Conservation (phyloP, 2,797 vertebrate species). For the Hippopotamyrus pictus region DNA sequence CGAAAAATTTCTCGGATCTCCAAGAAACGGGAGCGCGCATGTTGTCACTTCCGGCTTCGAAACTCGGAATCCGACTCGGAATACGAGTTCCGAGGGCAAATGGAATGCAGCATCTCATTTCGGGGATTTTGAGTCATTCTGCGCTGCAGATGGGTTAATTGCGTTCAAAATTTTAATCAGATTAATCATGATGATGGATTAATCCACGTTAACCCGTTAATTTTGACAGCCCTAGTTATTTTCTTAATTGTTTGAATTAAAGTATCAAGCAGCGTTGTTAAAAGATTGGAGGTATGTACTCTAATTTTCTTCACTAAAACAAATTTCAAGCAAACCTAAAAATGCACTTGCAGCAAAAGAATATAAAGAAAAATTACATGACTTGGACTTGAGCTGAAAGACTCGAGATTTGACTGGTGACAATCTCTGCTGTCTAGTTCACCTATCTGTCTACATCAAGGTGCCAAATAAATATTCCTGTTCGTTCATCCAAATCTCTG, state of each 20-base stretch:
- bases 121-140: too few species aligned
- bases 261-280: neutral
- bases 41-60: too few species aligned
- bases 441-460: neutral
- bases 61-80: too few species aligned
- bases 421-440: neutral
- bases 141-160: too few species aligned
- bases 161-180: too few species aligned
- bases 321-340: neutral
- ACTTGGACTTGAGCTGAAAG: neutral
- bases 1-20: too few species aligned
- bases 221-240: neutral
- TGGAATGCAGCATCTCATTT: too few species aligned
- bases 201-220: too few species aligned
- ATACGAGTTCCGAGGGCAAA: too few species aligned
- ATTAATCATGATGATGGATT: too few species aligned
- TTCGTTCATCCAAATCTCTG: neutral
- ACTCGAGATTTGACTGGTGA: neutral
- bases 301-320: neutral
- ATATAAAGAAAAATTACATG: neutral
- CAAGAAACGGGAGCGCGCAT: too few species aligned
- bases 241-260: neutral
- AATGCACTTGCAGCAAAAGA: neutral
- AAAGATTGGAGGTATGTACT: neutral
- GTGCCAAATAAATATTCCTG: neutral